Conservation (phyloP, 2,888 invertebrate species). For the Acronicta psi region DNA sequence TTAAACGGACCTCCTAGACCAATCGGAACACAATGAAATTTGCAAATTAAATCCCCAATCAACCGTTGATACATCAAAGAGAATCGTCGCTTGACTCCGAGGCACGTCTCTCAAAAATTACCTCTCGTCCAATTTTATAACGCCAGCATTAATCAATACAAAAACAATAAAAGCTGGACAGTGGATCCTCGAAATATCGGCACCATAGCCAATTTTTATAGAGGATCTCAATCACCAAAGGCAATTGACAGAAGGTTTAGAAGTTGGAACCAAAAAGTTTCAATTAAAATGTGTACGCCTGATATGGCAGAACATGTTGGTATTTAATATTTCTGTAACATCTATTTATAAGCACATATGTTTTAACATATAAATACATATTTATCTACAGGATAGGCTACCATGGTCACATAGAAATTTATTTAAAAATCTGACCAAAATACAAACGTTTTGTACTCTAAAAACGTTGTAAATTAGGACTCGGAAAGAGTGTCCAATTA, state of each 20-base stretch:
- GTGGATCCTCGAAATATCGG: constrained; percentile 44
- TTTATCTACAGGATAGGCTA: too few species aligned
- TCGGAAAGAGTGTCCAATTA: too few species aligned
- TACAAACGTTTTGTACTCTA: too few species aligned
- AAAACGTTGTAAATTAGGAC: too few species aligned
- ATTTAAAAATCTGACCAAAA: too few species aligned
- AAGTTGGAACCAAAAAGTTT: too few species aligned
- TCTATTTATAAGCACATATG: too few species aligned
- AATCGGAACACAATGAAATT: constrained; percentile 3
- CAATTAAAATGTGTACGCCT: too few species aligned
- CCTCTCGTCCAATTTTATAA: constrained; percentile 44
- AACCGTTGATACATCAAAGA: constrained; percentile 4
- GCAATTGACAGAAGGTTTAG: constrained; percentile 6
- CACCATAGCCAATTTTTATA: constrained; percentile 51
- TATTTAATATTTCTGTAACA: too few species aligned
- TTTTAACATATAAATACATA: too few species aligned
- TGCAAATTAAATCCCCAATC: constrained; percentile 14
- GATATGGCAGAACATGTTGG: too few species aligned
- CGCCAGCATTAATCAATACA: constrained; percentile 52
- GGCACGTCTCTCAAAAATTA: constrained; percentile 49
- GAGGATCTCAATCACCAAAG: constrained; percentile 5
- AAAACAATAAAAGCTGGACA: constrained; percentile 52
- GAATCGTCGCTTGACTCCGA: constrained; percentile 12
- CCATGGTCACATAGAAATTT: too few species aligned
- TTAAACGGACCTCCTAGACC: not conserved